phyloP scores from a whole-genome alignment of 2,888 invertebrate genomes.

The Cyclophora albipunctata region DNA sequence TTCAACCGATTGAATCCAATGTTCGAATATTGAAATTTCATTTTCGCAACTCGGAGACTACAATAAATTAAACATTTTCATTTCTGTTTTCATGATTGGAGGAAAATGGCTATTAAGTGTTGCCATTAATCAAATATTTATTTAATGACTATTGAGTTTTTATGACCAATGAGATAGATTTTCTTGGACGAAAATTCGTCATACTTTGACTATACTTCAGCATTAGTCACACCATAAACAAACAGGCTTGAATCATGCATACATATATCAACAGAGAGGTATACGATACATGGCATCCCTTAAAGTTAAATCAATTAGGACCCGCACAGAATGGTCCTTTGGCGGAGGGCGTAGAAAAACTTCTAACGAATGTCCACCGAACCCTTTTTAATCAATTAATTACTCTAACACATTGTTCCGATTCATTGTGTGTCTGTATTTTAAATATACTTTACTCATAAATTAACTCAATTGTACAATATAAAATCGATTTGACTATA shows the following conservation, averaged over 20 bases:
- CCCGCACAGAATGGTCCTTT: slow-evolving; percentile 40
- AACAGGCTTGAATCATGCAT: not conserved
- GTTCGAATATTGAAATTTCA: too few species aligned
- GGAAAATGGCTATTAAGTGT: too few species aligned
- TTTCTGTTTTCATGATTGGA: too few species aligned
- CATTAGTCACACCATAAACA: not conserved
- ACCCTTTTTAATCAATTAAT: slow-evolving; percentile 71
- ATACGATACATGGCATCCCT: slow-evolving; percentile 30
- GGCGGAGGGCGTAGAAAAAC: slow-evolving; percentile 50
- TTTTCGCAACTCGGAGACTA: too few species aligned
- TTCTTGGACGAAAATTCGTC: too few species aligned
- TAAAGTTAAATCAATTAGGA: slow-evolving; percentile 62
- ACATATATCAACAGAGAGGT: not conserved
- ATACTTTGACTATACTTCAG: not conserved
- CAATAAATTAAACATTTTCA: too few species aligned
- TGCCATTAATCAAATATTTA: too few species aligned
- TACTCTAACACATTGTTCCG: slow-evolving; percentile 53
- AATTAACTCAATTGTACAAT: slow-evolving; percentile 3
- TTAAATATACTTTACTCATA: not conserved
- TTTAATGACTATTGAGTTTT: too few species aligned
- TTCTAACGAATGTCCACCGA: slow-evolving; percentile 59
- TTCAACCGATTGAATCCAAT: too few species aligned
- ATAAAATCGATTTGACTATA: slow-evolving; percentile 7
- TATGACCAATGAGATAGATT: too few species aligned
- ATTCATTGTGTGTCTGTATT: slow-evolving; percentile 23